Evolutionary conservation across 2,113 vertebrate genomes (phyloP), one percentile per base, ranked within the genome.

Genomic region (Oreotrochilus melanogaster): DNA sequence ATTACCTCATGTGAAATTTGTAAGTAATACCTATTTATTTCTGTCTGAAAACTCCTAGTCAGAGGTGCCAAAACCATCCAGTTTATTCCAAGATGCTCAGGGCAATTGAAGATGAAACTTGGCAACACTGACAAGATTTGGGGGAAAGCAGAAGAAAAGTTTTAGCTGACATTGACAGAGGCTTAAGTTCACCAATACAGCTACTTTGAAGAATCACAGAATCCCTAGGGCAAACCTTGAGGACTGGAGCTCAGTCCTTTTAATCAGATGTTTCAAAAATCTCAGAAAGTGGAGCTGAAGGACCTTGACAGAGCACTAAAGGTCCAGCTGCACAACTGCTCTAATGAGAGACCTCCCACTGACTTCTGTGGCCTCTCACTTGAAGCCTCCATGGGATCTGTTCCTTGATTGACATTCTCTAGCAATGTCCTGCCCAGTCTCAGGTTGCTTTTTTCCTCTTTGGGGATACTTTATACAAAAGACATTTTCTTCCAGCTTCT

Each of bases 311-410:
- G 31, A 19, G 6, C 27, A 47, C 28, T 57, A 73, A 42, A 57
- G 4, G 17, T 70, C 22, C 70, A 50, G 18, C 7, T 57, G 39
- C 82, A 45, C 22, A 53, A 6, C 19, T 58, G 18, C 51, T 69
- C 45, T 7, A 9, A 4, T 1, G 24, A 37, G 35, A 58, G 76
- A 42, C 7, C 17, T 43, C 54, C 47, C 31, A 15, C 18, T 3
- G 11, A 16, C 28, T 19, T 5, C 1, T 1, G 1, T 1, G 6
- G 7, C 14, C 22, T 58, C 61, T 28, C 33, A 30, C 18, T 0
- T 37, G 18, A 39, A 62, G 17, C 37, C 43, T 61, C 24, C 33
- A 2, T 4, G 9, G 6, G 42, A 60, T 17, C 14, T 53, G 14
- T 18, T 48, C 31, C 47, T 50, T 18, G 0, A 5, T 54, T 45